phyloP scores from a whole-genome alignment of 2,888 invertebrate species.

The Hololepta plana region DNA sequence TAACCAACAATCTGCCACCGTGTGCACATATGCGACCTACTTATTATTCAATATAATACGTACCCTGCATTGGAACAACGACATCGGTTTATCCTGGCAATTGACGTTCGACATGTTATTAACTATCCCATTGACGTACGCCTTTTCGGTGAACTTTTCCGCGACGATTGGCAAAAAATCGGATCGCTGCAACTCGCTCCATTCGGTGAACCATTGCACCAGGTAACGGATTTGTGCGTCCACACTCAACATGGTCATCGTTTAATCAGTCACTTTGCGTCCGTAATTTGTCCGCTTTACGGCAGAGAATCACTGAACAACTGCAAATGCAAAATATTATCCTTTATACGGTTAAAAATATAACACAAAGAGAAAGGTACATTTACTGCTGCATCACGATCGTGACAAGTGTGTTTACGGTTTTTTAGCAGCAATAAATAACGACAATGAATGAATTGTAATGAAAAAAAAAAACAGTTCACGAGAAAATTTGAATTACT shows the following conservation, averaged over 20 bases:
- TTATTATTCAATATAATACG: conserved; percentile 17
- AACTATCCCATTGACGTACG: conserved; percentile 56
- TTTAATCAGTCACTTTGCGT: conserved; percentile 10
- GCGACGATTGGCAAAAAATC: conserved; percentile 66
- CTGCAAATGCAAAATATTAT: too few species aligned
- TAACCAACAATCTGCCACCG: background rate
- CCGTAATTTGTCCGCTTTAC: too few species aligned
- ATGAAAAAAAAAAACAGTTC: too few species aligned
- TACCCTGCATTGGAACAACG: conserved; percentile 66
- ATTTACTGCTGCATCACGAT: too few species aligned
- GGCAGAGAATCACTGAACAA: conserved; percentile 14
- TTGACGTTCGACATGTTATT: conserved; percentile 45
- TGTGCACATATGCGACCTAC: too few species aligned
- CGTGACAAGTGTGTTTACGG: too few species aligned
- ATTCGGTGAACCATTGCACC: conserved; percentile 75
- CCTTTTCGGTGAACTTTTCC: conserved; percentile 39
- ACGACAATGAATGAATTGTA: too few species aligned
- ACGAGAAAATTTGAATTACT: too few species aligned
- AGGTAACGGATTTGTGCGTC: conserved; percentile 68
- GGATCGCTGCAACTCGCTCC: conserved; percentile 72
- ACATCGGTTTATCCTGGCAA: conserved; percentile 60
- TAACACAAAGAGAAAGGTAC: conserved; percentile 10
- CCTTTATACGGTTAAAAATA: conserved; percentile 10
- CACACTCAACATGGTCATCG: conserved; percentile 29
- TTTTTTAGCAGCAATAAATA: too few species aligned